Conservation (phyloP, 1,140 invertebrate genomes). For the Drosophila willistoni region DNA sequence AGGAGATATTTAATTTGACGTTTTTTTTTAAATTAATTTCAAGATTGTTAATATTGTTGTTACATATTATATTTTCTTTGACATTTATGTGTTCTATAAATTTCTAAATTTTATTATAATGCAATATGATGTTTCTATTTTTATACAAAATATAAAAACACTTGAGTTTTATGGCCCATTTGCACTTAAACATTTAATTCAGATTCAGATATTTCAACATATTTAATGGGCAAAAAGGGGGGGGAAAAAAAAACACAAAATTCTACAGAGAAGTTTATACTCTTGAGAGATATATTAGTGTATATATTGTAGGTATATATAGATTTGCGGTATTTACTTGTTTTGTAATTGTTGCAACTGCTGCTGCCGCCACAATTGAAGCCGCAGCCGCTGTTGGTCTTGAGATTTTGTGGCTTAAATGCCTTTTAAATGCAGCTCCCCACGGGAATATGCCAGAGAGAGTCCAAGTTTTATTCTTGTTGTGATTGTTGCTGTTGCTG, state of each 20-base stretch:
- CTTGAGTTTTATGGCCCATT: slow-evolving; percentile 6
- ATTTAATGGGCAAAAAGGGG: slow-evolving; percentile 4
- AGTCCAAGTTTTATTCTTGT: slow-evolving; percentile 57
- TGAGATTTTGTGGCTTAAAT: slow-evolving; percentile 82
- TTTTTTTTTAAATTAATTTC: no score
- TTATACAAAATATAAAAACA: background rate
- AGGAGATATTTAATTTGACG: no score
- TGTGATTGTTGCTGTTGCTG: background rate
- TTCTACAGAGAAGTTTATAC: background rate
- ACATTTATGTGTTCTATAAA: slow-evolving; percentile 12
- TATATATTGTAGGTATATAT: background rate
- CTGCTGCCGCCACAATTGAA: slow-evolving; percentile 24
- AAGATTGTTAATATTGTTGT: no score
- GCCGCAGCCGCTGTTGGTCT: slow-evolving; percentile 47
- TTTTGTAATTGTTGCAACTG: slow-evolving; percentile 64
- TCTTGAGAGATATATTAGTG: background rate
- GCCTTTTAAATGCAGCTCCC: slow-evolving; percentile 82
- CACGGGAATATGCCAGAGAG: slow-evolving; percentile 79
- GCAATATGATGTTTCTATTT: background rate
- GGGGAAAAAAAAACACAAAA: no score
- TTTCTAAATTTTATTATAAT: background rate
- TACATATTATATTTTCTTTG: background rate
- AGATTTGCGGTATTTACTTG: slow-evolving; percentile 33
- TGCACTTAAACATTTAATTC: background rate
- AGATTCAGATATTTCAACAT: background rate